Evolutionary conservation across 2,888 invertebrate species (phyloP).

Genomic region (Tiliacea citrago): DNA sequence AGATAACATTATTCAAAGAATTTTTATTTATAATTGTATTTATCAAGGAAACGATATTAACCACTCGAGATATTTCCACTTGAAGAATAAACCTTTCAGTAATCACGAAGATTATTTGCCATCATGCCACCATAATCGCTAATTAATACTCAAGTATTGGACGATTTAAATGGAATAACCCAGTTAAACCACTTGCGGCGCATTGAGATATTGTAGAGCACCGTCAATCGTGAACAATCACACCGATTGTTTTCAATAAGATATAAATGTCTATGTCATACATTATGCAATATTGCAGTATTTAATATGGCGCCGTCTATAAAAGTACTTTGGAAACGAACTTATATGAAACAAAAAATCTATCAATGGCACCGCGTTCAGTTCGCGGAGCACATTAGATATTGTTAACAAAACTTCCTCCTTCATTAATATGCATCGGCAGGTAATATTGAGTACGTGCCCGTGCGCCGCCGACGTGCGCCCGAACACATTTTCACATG

Average conservation of each 20-base stretch:
- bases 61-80: slow-evolving; percentile 82
- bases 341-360: slow-evolving; percentile 78
- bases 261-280: slow-evolving; percentile 75
- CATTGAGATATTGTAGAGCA: slow-evolving; percentile 78
- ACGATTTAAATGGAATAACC: slow-evolving; percentile 87
- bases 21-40: slow-evolving; percentile 68
- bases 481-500: slow-evolving; percentile 83
- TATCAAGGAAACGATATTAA: slow-evolving; percentile 76
- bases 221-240: slow-evolving; percentile 75
- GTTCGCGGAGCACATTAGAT: slow-evolving; percentile 88
- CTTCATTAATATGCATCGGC: slow-evolving; percentile 89
- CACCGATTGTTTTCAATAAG: slow-evolving; percentile 78
- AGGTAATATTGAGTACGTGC: slow-evolving; percentile 88
- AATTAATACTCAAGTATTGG: slow-evolving; percentile 85
- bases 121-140: slow-evolving; percentile 86
- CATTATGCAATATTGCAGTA: slow-evolving; percentile 84
- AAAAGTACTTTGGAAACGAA: slow-evolving; percentile 79
- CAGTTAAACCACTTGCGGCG: slow-evolving; percentile 83
- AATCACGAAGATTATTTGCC: slow-evolving; percentile 83
- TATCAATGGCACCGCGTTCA: slow-evolving; percentile 87
- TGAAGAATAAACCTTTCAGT: slow-evolving; percentile 79
- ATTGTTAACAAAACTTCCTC: slow-evolving; percentile 91
- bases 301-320: slow-evolving; percentile 84
- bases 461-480: slow-evolving; percentile 78
- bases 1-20: slow-evolving; percentile 66